Base-by-base conservation (phyloP, 2,113 vertebrate species). In the Malaclemys terrapin region DNA sequence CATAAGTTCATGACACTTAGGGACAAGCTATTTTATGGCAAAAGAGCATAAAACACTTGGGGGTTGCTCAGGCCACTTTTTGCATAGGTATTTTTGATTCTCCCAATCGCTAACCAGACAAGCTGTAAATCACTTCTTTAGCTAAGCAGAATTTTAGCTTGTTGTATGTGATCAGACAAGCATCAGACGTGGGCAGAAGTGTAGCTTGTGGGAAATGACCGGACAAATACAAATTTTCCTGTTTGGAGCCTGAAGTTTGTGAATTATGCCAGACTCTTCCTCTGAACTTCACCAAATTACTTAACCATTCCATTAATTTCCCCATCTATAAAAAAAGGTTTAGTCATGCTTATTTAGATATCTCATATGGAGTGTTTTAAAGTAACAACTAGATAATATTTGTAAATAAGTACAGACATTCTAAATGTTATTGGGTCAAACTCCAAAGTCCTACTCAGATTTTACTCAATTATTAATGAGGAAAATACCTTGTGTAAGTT, bases 151-250 rank as follows among this genome's bases (percentile, higher is more conserved):
- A 29, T 17, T 80, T 27, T 45, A 49, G 47, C 52, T 80, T 83
- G 82, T 35, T 88, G 10, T 59, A 12, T 75, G 47, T 72, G 22
- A 19, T 62, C 25, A 16, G 29, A 65, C n/a, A 88, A 17, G 5
- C 25, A 42, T 45, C 50, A 19, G 6, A 69, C 62, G 27, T 3
- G 88, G 53, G 35, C 52, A 35, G 53, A 62, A 86, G 52, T 4
- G 56, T 56, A 47, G 38, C 31, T 53, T 17, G 5, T 2, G 45
- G 38, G 54, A 38, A 38, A 62, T 25, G 84, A 20, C 13, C 10
- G 4, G 12, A 14, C 4, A 3, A 56, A n/a, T 0, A 52, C 82
- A 59, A 1, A 1, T 3, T 14, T 75, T 57, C 22, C n/a, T 50
- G 84, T 7, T 80, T 50, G 53, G 38, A 35, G 3, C n/a, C 1